These are phyloP conservation scores for Lagocephalus sceleratus DNA, from an alignment of 2,797 vertebrate species.

Conservation along the genomic window DNA sequence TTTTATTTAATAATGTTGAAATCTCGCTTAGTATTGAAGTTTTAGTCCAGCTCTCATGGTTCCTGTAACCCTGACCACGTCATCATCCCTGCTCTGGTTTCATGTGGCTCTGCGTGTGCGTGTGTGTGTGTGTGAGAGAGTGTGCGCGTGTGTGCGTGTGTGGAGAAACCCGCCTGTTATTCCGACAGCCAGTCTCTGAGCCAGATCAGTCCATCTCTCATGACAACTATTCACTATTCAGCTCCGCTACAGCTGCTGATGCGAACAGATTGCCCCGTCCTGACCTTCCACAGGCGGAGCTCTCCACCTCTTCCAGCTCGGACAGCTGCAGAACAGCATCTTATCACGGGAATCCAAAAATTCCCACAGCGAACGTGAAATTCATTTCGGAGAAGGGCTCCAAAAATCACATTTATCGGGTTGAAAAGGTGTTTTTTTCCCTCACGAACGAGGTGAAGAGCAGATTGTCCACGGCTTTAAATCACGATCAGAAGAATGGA, in stretches of 20 bases:
- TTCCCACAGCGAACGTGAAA: neutral
- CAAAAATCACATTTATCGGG: neutral
- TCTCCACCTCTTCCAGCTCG: conserved; percentile 15
- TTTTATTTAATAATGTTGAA: no score
- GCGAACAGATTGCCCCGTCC: conserved; percentile 40
- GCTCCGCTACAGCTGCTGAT: conserved; percentile 21
- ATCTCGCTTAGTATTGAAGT: no score
- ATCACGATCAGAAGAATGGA: conserved; percentile 41
- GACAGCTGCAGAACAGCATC: conserved; percentile 24
- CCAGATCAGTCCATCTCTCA: conserved; percentile 20
- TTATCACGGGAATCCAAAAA: neutral
- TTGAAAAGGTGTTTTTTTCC: conserved; percentile 25
- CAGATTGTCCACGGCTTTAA: conserved; percentile 41
- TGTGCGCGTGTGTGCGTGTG: neutral
- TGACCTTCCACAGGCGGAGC: conserved; percentile 40
- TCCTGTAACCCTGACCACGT: no score
- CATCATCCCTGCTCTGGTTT: neutral
- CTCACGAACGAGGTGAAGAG: conserved; percentile 20
- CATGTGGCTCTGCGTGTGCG: conserved; percentile 18
- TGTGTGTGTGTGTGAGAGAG: no score
- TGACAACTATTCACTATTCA: conserved; percentile 36
- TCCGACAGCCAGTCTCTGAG: conserved; percentile 22
- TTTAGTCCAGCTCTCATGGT: no score
- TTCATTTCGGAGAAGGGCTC: neutral
- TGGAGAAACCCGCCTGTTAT: conserved; percentile 18